Evolutionary conservation across 2,113 vertebrate genomes (phyloP).

Genomic region (Sinocyclocheilus maitianheensis): DNA sequence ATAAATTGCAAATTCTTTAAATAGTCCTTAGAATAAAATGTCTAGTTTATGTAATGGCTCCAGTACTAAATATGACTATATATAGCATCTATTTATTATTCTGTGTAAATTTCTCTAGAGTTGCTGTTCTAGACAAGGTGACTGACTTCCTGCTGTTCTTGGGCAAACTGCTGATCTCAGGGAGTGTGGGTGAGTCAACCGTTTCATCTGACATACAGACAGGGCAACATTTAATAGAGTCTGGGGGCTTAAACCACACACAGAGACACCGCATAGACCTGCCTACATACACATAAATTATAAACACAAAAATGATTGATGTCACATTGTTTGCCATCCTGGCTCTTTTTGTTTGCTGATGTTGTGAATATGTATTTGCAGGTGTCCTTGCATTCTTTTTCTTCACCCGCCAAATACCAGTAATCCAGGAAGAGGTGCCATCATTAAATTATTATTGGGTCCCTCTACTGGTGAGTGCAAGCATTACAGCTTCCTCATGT

Average conservation of each 20-base stretch:
- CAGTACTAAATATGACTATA: background rate
- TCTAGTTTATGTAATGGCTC: background rate
- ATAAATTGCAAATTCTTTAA: background rate
- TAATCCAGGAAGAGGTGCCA: conserved; percentile 81
- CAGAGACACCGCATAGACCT: background rate
- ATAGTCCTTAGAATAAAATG: background rate
- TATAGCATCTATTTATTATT: background rate
- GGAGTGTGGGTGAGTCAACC: conserved; percentile 85
- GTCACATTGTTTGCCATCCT: background rate
- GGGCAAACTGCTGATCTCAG: conserved; percentile 91
- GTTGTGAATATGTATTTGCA: conserved; percentile 61
- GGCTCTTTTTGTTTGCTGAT: background rate
- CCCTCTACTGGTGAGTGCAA: conserved; percentile 86
- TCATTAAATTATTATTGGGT: conserved; percentile 93
- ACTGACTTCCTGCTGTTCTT: conserved; percentile 92
- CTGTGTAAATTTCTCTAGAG: conserved; percentile 69
- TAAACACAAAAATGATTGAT: background rate
- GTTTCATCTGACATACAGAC: background rate
- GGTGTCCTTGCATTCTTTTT: conserved; percentile 91
- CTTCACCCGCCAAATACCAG: conserved; percentile 85
- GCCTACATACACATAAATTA: background rate
- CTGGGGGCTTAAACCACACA: background rate
- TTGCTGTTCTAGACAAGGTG: conserved; percentile 92
- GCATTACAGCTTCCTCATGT: background rate
- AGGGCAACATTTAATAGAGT: background rate